These are phyloP conservation scores for Actinia tenebrosa DNA, from an alignment of 64 coral and sea anemone genomes.

Conservation along the genomic window DNA sequence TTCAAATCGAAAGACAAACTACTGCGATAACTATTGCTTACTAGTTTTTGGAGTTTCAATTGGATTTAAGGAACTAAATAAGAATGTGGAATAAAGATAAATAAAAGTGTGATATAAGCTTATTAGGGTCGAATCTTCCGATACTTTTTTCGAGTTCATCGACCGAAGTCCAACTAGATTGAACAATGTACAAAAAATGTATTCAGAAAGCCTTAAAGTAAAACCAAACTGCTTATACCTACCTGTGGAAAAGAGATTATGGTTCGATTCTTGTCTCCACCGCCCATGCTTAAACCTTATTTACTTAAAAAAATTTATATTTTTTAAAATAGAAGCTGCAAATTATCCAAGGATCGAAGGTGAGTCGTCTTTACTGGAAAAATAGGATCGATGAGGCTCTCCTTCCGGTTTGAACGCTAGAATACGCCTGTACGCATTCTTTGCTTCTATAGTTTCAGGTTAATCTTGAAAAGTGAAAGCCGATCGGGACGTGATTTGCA, in stretches of 20 bases:
- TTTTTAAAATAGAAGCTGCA: neutral
- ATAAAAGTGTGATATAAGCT: too few species aligned
- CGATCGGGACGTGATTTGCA: neutral
- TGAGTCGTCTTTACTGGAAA: neutral
- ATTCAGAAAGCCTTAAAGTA: neutral
- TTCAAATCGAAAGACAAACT: too few species aligned
- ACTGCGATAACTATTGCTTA: too few species aligned
- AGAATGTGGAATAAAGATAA: too few species aligned
- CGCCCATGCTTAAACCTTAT: neutral
- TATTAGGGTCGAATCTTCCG: too few species aligned
- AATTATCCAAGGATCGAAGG: neutral
- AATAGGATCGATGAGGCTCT: neutral
- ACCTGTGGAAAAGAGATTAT: slow-evolving; percentile 1
- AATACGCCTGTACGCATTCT: neutral
- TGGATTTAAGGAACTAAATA: too few species aligned
- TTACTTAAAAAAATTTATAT: neutral
- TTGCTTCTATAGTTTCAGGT: neutral
- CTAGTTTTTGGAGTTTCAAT: too few species aligned
- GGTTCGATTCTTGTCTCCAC: neutral
- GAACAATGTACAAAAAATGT: neutral
- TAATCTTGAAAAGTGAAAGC: neutral
- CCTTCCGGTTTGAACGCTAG: neutral
- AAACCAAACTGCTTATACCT: neutral
- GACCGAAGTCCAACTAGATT: neutral
- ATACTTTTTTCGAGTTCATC: too few species aligned